A percentile compares a stretch with the other conserved stretches of the same genome.
phyloP scores from a whole-genome alignment of 2,113 vertebrate genomes.

The Leucopternis melanops region DNA sequence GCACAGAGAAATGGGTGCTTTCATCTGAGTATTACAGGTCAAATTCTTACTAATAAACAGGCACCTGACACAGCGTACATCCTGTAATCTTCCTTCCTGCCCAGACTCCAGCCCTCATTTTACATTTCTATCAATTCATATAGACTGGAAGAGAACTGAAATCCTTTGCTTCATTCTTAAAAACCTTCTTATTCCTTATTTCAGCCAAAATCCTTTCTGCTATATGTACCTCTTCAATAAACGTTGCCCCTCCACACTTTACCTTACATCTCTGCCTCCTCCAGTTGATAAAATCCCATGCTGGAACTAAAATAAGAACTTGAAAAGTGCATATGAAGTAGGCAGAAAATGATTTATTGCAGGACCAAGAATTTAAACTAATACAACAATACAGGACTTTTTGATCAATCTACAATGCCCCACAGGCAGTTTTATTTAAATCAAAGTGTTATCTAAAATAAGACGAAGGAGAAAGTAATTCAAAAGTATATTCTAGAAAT shows the following conservation, averaged over 20 bases:
- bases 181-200: constrained; percentile 15
- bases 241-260: background rate
- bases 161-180: constrained; percentile 44
- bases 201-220: background rate
- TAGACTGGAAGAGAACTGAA: constrained; percentile 37
- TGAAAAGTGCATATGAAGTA: constrained; percentile 33
- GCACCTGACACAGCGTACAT: background rate
- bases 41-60: constrained; percentile 55
- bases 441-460: constrained; percentile 61
- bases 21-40: constrained; percentile 24
- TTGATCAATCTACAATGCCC: constrained; percentile 22
- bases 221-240: background rate
- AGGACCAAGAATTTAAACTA: constrained; percentile 34
- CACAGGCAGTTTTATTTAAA: constrained; percentile 53
- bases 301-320: constrained; percentile 46
- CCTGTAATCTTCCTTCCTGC: constrained; percentile 35
- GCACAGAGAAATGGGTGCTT: background rate
- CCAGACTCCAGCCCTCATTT: constrained; percentile 34
- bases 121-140: constrained; percentile 26
- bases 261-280: background rate
- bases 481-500: constrained; percentile 23
- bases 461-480: constrained; percentile 43
- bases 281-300: background rate
- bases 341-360: constrained; percentile 39
- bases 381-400: background rate